Conservation (phyloP, 2,113 vertebrate genomes). For the Cephalopterus ornatus region DNA sequence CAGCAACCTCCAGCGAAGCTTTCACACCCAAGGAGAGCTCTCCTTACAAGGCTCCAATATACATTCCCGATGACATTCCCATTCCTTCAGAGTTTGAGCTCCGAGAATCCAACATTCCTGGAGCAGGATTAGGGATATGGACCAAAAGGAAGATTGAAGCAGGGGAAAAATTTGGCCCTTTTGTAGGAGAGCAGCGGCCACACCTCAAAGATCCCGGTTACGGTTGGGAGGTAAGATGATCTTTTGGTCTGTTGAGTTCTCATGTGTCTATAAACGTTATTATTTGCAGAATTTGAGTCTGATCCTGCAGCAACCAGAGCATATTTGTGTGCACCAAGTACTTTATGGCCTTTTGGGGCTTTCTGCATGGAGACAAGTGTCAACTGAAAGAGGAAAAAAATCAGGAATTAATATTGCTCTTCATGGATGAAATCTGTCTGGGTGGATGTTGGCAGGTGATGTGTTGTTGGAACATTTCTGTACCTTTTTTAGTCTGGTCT, state of each 20-base stretch:
- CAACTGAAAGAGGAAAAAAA: not conserved
- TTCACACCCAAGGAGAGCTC: constrained; percentile 82
- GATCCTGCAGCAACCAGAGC: not conserved
- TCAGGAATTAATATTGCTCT: not conserved
- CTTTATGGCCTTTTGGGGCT: not conserved
- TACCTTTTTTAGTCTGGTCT: not conserved
- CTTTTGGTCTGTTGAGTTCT: not conserved
- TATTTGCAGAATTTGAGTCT: not conserved
- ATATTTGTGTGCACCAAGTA: not conserved
- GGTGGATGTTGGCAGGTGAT: not conserved
- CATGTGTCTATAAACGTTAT: not conserved
- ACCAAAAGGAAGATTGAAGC: constrained; percentile 85
- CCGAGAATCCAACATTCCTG: constrained; percentile 83
- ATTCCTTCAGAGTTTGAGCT: constrained; percentile 91
- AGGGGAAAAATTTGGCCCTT: constrained; percentile 93
- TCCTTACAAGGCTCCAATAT: constrained; percentile 82
- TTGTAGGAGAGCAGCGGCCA: constrained; percentile 80
- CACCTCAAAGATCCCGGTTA: constrained; percentile 79
- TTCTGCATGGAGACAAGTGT: not conserved
- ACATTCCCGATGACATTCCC: constrained; percentile 82
- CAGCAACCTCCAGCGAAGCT: constrained; percentile 81
- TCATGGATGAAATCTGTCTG: not conserved
- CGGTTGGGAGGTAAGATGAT: constrained; percentile 91
- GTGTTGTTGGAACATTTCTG: not conserved
- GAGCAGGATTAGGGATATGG: constrained; percentile 89